Evolutionary conservation across 2,888 invertebrate genomes (phyloP), one percentile per base, ranked within the genome.

Genomic region (Siphlonurus alternatus): DNA sequence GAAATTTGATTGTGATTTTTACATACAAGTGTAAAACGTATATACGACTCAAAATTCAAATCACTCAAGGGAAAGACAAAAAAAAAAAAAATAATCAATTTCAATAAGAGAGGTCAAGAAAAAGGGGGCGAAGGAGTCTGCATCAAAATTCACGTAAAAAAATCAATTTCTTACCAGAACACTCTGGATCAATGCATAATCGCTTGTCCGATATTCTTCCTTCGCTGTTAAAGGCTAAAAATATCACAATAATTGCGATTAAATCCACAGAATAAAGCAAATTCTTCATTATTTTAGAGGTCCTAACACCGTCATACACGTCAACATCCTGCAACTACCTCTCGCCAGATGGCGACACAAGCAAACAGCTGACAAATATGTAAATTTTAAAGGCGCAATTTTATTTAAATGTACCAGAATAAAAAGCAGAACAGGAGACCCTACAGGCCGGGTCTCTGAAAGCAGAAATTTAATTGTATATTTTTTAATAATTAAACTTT

Each of bases 161-260:
- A 25, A 2, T 19, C 73, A 73, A 67, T 71, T 71, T 73, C 73
- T 74, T 78, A 89, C 89, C 81, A 76, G 80, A 80, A 76, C 89
- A 89, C 73, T 83, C 76, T 74, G 79, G 75, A 77, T 89, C 84
- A 70, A 78, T 85, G 80, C 89, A 89, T 72, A 81, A 76, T 71
- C 86, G 81, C 76, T 83, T 82, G 73, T 87, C 83, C 64, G 87
- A 85, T 71, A 83, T 76, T 75, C 65, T 62, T 51, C 38, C 60
- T 15, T 38, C 63, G 51, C 51, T 1, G 19, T 23, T 59, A 53
- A 53, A 15, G 53, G 15, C 22, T 53, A 61, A 61, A 22, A 64
- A 53, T n/a, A 56, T 20, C n/a, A 56, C 56, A 20, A 22, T 18
- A 22, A 56, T 7, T 38, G 38, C 15, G 38, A 38, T 38, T 38